Base-by-base conservation (phyloP, 2,797 vertebrate species). In the Siniperca obscura region DNA sequence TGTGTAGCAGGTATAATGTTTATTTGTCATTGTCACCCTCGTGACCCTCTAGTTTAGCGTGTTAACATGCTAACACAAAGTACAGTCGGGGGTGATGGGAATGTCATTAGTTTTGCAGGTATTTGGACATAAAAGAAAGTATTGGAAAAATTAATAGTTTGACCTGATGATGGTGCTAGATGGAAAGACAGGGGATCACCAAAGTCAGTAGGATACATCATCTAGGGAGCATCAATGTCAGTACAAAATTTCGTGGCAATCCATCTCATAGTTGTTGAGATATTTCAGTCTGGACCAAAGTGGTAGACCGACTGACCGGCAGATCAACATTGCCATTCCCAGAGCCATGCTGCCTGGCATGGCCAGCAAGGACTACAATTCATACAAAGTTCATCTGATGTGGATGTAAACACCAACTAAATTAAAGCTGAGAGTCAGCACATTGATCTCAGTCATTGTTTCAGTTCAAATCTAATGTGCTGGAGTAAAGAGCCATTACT, bases 341-440 rank as follows among this genome's bases (percentile, higher is more conserved):
- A 13, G 3, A 53, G 48, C 22, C 22, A 25, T n/a, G 12, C 11
- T 2, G 7, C n/a, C 19, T 11, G 19, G 22, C 11, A 13, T 57
- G 13, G 7, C 53, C 25, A 3, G 44, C 13, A n/a, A 68, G 27
- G 52, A 56, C 14, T 52, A 9, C n/a, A 38, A 19, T 44, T 53
- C 12, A 12, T 11, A 21, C 21, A 40, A 34, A 27, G 17, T 42
- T 61, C 48, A 50, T 50, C 46, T 48, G 46, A 48, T 48, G 16
- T 48, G 46, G 7, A 19, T 17, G 46, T 19, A 48, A 48, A 48
- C 46, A 48, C 16, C 14, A 13, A 62, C 11, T 30, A 74, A 56
- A 55, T 69, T 40, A 55, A 78, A 82, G 57, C 55, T 66, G 21
- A 79, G 50, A 52, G 64, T 81, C 38, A 57, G 38, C n/a, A 61